Base-by-base conservation (phyloP, 2,797 vertebrate species). In the Alfaro cultratus region DNA sequence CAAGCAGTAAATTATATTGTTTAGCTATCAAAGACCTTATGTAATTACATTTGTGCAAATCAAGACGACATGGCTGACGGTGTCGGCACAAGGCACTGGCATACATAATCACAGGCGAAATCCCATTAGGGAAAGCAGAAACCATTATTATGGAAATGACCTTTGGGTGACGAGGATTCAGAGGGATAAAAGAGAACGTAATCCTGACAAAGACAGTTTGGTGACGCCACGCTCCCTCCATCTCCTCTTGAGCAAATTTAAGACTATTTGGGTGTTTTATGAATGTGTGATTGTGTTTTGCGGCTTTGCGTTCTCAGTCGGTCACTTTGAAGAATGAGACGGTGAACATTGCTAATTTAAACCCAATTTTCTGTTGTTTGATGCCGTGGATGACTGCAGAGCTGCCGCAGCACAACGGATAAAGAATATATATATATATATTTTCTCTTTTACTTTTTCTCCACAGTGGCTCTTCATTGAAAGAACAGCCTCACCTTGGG, bases 141-240 rank as follows among this genome's bases (percentile, higher is more conserved):
- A 71, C 88, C 87, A 94, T 95, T 95, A 94, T 95, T 95, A 95
- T 95, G 94, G 90, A 95, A 95, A 95, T 95, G 92, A 94, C 94
- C 94, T 95, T 90, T 93, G 92, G 93, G 90, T 93, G 93, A 89
- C 92, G 82, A 89, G 92, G 92, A 91, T 85, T 89, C 92, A 90
- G 91, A 41, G 88, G 93, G 92, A 94, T 94, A 92, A 92, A 93
- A 90, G 88, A 85, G 74, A 73, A 83, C 36, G 86, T 93, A 93
- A 94, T 94, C 92, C 88, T 88, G 91, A 90, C 91, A 93, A 87
- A 90, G 91, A 86, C 79, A 72, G 62, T 34, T 34, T 49, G 85
- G 87, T 85, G 84, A 89, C 85, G 87, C 83, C 74, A n/a, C 29
- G 76, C 81, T 83, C 84, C 83, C 80, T 88, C 86, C 80, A 75